Conservation (phyloP, 2,113 vertebrate genomes). For the Hyla sarda region DNA sequence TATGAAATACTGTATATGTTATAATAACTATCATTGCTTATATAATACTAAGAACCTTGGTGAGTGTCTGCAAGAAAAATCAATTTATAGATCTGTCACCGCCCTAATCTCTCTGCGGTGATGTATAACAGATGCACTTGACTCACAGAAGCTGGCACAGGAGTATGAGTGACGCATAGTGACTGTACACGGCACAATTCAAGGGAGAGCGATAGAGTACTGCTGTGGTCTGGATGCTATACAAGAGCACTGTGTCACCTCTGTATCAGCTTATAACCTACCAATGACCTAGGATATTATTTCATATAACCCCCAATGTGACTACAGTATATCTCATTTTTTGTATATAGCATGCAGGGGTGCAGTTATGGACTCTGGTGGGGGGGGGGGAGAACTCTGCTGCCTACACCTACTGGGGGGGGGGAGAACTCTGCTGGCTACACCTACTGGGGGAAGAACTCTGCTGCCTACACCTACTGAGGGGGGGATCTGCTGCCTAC, state of each 20-base stretch:
- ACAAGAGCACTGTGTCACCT: neutral
- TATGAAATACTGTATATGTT: neutral
- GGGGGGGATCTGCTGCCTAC: too few relatives aligned
- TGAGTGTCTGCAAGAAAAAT: neutral
- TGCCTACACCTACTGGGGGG: too few relatives aligned
- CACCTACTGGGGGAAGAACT: too few relatives aligned
- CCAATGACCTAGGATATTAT: neutral
- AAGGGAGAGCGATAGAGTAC: neutral
- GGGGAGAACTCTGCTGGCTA: too few relatives aligned
- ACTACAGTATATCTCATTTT: neutral
- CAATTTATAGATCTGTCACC: neutral
- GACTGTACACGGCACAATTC: constrained; percentile 17
- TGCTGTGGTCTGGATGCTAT: neutral
- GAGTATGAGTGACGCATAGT: constrained; percentile 34
- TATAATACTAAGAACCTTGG: neutral
- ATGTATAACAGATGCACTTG: constrained; percentile 19
- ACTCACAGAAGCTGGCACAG: constrained; percentile 16
- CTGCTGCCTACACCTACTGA: too few relatives aligned
- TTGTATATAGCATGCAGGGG: neutral
- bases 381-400: too few relatives aligned
- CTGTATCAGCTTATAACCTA: neutral
- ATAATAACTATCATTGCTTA: neutral
- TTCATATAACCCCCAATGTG: neutral
- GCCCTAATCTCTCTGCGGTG: neutral
- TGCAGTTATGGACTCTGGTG: neutral